These are phyloP conservation scores for Pteromalus puparum DNA, from an alignment of 1,140 invertebrate genomes.

Conservation along the genomic window DNA sequence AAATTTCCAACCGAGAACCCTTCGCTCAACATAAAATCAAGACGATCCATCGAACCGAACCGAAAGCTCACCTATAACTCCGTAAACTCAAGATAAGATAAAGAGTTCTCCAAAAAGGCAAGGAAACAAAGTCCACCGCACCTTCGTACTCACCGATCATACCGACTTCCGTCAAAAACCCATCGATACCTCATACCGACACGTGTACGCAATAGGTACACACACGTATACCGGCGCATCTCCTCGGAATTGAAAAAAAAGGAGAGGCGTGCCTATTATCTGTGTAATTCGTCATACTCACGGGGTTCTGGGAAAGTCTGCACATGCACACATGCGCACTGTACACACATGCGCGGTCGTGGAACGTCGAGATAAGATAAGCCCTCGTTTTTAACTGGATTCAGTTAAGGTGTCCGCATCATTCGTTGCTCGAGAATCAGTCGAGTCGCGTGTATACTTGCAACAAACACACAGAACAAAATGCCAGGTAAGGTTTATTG, in stretches of 20 bases:
- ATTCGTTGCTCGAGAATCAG: background rate
- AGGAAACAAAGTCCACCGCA: background rate
- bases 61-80: too few species aligned
- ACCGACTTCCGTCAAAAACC: too few species aligned
- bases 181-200: background rate
- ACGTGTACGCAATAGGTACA: background rate
- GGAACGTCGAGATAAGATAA: conserved; percentile 47
- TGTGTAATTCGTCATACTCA: conserved; percentile 12
- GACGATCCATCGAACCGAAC: too few species aligned
- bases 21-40: too few species aligned
- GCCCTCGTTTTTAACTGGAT: conserved; percentile 41
- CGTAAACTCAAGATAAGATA: too few species aligned
- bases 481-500: conserved; percentile 45
- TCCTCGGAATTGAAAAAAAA: background rate
- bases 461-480: background rate
- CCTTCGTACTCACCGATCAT: background rate
- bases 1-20: too few species aligned
- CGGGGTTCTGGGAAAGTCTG: background rate
- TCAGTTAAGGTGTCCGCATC: conserved; percentile 28
- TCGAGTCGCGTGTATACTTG: background rate
- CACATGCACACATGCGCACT: background rate
- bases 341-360: background rate
- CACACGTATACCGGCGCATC: background rate
- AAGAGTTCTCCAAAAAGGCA: background rate
- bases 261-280: conserved; percentile 27